These are phyloP conservation scores for Nomada ruficornis DNA, from an alignment of 2,888 invertebrate genomes.

Conservation along the genomic window DNA sequence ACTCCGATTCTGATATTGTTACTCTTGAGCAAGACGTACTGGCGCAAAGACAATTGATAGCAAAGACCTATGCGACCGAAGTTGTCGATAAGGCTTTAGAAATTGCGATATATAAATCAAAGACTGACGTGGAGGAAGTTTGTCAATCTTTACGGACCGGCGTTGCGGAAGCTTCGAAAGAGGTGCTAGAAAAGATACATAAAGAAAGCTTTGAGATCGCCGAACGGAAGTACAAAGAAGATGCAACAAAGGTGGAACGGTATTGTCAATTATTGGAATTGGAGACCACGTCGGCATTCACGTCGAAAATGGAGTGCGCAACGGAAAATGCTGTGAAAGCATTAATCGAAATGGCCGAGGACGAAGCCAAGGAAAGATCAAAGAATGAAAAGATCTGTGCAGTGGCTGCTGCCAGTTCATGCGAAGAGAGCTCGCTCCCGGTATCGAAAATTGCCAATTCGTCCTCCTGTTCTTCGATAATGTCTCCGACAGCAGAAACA, in stretches of 20 bases:
- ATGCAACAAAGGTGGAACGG: constrained; percentile 72
- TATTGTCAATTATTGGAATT: constrained; percentile 76
- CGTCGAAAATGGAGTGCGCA: constrained; percentile 80
- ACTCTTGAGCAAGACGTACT: constrained; percentile 69
- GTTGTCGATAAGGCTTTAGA: constrained; percentile 83
- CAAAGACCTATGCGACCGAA: constrained; percentile 80
- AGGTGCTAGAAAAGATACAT: constrained; percentile 78
- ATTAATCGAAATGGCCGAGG: constrained; percentile 82
- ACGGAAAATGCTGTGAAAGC: constrained; percentile 83
- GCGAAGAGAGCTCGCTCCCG: constrained; percentile 37
- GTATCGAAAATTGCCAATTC: constrained; percentile 40
- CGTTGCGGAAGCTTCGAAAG: constrained; percentile 80
- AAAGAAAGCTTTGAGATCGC: constrained; percentile 79
- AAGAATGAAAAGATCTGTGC: constrained; percentile 64
- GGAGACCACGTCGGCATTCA: constrained; percentile 79
- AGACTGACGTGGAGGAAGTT: constrained; percentile 82
- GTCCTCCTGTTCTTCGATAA: constrained; percentile 60
- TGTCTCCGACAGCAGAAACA: constrained; percentile 61
- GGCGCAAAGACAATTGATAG: constrained; percentile 75
- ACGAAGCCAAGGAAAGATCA: constrained; percentile 79
- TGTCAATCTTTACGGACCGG: constrained; percentile 80
- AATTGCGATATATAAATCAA: constrained; percentile 82
- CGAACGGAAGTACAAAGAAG: constrained; percentile 72
- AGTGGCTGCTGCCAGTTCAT: constrained; percentile 29
- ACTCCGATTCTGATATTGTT: constrained; percentile 33